Evolutionary conservation across 2,113 vertebrate species (phyloP).

Genomic region (Callocephalon fimbriatum): DNA sequence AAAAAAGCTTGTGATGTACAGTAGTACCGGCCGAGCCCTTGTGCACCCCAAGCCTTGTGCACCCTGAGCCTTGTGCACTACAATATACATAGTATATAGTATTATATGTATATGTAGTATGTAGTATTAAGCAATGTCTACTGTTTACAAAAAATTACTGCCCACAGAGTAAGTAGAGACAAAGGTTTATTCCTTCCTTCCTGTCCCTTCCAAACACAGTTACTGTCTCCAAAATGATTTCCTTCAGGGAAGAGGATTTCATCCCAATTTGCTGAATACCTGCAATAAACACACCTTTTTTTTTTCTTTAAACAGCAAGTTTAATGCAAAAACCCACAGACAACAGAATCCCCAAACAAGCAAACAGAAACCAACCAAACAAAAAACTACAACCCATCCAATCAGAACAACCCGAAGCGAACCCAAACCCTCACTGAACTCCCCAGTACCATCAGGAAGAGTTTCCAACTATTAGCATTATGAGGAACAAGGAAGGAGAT

Average conservation of each 20-base stretch:
- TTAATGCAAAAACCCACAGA: neutral
- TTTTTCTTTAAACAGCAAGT: neutral
- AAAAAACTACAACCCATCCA: neutral
- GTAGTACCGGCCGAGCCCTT: rapidly evolving
- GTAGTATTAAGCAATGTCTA: neutral
- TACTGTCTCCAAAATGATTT: neutral
- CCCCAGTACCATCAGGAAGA: too few relatives aligned
- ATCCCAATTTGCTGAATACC: neutral
- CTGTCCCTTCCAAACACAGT: neutral
- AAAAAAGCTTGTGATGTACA: too few relatives aligned
- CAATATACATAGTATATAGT: neutral
- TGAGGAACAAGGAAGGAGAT: neutral
- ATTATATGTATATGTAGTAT: neutral
- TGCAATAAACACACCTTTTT: neutral
- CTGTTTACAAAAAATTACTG: neutral
- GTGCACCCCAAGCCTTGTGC: neutral
- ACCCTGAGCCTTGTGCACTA: neutral
- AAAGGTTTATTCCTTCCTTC: neutral
- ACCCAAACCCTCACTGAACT: neutral
- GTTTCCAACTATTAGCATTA: neutral
- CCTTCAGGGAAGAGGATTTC: neutral
- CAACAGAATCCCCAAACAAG: neutral
- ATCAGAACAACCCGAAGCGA: neutral
- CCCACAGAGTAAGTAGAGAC: neutral
- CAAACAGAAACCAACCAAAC: neutral